Conservation (phyloP, 2,113 vertebrate species). For the Eulemur rufifrons region DNA sequence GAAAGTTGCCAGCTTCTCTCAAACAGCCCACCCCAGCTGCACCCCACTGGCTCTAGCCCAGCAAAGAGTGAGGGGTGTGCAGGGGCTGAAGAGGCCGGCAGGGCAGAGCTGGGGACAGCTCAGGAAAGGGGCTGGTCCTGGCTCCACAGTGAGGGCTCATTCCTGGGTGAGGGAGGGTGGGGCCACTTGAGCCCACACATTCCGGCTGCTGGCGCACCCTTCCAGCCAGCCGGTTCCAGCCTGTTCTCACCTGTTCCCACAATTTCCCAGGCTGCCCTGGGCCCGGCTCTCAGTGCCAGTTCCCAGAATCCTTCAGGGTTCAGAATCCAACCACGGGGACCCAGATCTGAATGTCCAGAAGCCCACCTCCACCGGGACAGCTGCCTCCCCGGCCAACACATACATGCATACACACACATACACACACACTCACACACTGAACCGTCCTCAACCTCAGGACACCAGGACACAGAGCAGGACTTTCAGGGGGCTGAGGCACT, state of each 20-base stretch:
- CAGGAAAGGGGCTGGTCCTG: fast-evolving
- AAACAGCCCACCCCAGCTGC: background rate
- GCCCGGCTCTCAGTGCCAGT: background rate
- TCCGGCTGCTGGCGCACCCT: constrained; percentile 10
- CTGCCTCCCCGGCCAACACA: background rate
- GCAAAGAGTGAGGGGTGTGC: fast-evolving
- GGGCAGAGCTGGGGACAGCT: background rate
- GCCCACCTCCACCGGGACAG: background rate
- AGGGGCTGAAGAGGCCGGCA: background rate
- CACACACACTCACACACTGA: background rate
- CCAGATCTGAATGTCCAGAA: background rate
- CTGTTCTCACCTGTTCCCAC: constrained; percentile 34
- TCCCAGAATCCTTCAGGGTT: constrained; percentile 69
- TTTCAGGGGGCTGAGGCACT: background rate
- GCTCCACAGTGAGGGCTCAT: background rate
- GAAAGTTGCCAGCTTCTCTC: background rate
- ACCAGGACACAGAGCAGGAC: background rate
- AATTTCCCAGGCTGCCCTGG: constrained; percentile 41
- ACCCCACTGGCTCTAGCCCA: background rate
- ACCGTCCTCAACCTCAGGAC: background rate
- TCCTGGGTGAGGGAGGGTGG: background rate
- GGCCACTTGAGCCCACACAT: background rate
- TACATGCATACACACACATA: fast-evolving
- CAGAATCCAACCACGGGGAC: background rate
- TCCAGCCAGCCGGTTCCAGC: constrained; percentile 23